Evolutionary conservation across 2,113 vertebrate genomes (phyloP), one percentile per base, ranked within the genome.

Genomic region (Cygnus atratus): DNA sequence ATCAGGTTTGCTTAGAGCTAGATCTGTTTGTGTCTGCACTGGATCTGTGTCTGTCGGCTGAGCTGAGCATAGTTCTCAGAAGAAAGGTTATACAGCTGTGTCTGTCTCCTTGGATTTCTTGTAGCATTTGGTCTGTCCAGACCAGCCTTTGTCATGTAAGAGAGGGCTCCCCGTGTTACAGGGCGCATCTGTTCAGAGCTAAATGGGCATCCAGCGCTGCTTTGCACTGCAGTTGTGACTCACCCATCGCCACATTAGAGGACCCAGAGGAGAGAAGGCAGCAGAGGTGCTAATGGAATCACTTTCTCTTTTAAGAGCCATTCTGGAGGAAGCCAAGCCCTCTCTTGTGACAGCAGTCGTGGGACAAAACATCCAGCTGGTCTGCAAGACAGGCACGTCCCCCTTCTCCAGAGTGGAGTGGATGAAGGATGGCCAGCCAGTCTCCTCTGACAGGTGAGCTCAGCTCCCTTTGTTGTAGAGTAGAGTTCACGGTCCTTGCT

Each of bases 301-400:
- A 0, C 41, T 77, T 75, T 81, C 10, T 96, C 87, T 98, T 90
- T 90, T 96, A 90, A 98, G 98, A 96, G 72, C 98, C 75, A 91
- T 93, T 95, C 97, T 98, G 92, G 98, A 98, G 44, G 98, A 98
- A 96, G 87, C 77, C 1, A 98, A 98, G 92, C 98, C 98, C 5
- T 97, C 98, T 54, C 79, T 97, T 37, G 98, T 99, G 93, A 98
- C 99, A 85, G 99, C 98, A 17, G 81, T 87, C 2, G 85, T 93
- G 50, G 99, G 99, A 37, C 99, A 99, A 97, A 97, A 93, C 2
- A 97, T 98, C 17, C 98, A 98, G 65, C 97, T 99, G 92, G 97
- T 98, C 78, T 99, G 99, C 96, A 98, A 97, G 46, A 97, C 97
- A 2, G 97, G 92, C 3, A 46, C 95, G 14, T 98, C 98, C 37